phyloP scores from a whole-genome alignment of 2,797 vertebrate genomes.

The Fundulus diaphanus region DNA sequence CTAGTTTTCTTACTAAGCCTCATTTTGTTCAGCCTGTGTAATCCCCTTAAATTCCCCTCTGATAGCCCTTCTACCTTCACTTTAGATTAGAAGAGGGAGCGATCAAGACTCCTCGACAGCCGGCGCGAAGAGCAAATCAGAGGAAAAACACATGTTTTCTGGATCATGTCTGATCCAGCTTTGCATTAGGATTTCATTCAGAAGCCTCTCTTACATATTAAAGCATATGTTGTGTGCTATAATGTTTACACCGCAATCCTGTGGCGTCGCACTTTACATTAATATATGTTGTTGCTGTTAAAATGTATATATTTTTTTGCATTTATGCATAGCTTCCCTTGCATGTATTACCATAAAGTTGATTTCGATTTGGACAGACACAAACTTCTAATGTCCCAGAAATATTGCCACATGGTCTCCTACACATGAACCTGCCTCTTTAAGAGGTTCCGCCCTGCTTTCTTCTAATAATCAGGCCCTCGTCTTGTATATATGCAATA shows the following conservation, averaged over 20 bases:
- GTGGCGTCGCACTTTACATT: background rate
- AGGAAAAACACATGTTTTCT: conserved; percentile 20
- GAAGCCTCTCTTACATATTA: conserved; percentile 13
- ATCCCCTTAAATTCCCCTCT: conserved; percentile 80
- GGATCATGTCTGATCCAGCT: conserved; percentile 8
- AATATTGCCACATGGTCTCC: conserved; percentile 7
- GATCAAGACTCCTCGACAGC: conserved; percentile 66
- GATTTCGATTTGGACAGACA: conserved; percentile 17
- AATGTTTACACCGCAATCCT: conserved; percentile 15
- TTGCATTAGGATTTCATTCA: conserved; percentile 8
- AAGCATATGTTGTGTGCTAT: conserved; percentile 22
- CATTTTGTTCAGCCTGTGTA: conserved; percentile 80
- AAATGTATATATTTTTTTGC: conserved; percentile 30
- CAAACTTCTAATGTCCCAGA: conserved; percentile 15
- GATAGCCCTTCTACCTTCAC: conserved; percentile 82
- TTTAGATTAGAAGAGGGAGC: conserved; percentile 78
- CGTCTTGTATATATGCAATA: conserved; percentile 33
- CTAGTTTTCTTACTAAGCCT: conserved; percentile 67
- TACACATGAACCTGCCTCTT: conserved; percentile 32
- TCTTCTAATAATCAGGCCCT: conserved; percentile 21
- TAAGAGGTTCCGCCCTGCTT: conserved; percentile 19
- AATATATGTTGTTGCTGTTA: background rate
- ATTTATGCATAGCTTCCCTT: conserved; percentile 8
- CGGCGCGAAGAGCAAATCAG: conserved; percentile 26
- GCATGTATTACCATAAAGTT: conserved; percentile 8